Evolutionary conservation across 2,797 vertebrate species (phyloP), one percentile per base, ranked within the genome.

Genomic region (Tragelaphus oryx): DNA sequence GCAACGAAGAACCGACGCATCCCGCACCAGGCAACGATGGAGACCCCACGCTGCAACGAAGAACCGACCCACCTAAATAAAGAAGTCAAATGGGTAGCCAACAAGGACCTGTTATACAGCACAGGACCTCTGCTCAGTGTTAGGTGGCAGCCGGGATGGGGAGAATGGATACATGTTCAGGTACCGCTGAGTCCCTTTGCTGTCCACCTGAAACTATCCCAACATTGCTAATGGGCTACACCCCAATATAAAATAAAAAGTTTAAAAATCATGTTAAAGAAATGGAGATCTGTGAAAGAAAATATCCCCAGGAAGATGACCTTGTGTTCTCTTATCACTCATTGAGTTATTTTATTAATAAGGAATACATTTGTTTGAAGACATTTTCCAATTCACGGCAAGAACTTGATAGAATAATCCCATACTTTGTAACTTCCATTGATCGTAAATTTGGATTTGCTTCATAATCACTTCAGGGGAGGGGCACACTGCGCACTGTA

Each of bases 11-110:
- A 9, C 18, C 2, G 0, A 3, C 62, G 41, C 5, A 41, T 41
- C 41, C 41, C 5, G 41, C 62, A 11, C n/a, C 17, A 41, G 41
- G 41, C 41, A 41, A 41, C 5, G 41, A 41, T 5, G 41, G 41
- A 41, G 41, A 41, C 41, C 41, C 41, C 41, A 6, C 41, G 33
- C 33, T 33, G 33, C 33, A 33, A 33, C 33, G 7, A 1, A 37
- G 62, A 11, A 9, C 18, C 2, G 1, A 3, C 62, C n/a, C 65
- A 11, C 9, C 9, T 9, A 6, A 4, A 11, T 5, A 3, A 22
- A 22, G 18, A 11, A 68, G 33, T 6, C 65, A 37, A 10, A 3
- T 11, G 33, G 33, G 18, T 0, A 5, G n/a, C 62, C 17, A 37
- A 2, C n/a, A 37, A 65, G n/a, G 2, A 5, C 62, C 17, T 65